Evolutionary conservation across 2,113 vertebrate species (phyloP), one percentile per base, ranked within the genome.

Genomic region (Nymphicus hollandicus): DNA sequence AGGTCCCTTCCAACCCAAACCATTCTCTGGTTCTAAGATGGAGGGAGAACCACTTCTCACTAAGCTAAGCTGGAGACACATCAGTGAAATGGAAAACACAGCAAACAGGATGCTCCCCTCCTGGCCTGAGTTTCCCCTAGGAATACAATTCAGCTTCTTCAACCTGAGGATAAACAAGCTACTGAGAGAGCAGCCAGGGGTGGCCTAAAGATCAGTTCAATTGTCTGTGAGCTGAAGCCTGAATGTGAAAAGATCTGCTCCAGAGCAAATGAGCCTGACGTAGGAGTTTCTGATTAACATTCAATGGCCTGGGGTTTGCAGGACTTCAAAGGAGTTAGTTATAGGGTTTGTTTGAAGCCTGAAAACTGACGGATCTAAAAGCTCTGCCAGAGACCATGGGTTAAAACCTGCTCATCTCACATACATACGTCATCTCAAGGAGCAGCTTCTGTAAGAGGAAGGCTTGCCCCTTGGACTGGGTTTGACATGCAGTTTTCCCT

Each of bases 1-100:
- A 58, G 33, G 56, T 7, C 22, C 33, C 56, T 35, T 58, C 56
- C 56, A 58, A 13, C 56, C 20, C 33, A 58, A 58, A 58, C 33
- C 56, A 58, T 35, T 15, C 56, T 4, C 15, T 23, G 33, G 33
- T 24, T 58, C 20, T n/a, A 93, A 2, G 79, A 93, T 3, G 78
- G 78, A 73, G 47, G 95, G 97, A 84, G 95, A 97, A 60, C 60
- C 93, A 69, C 84, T 83, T 69, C 71, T 95, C 86, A 94, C 93
- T 47, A 91, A 95, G 1, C 69, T 93, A 80, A 95, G 95, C 33
- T 70, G 13, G 10, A 70, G n/a, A 68, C 74, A 85, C 37, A 47
- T 27, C 56, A 84, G 41, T 50, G 56, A 84, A 46, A 64, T 3
- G 41, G 70, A 66, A 77, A 88, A 56, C 24, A 28, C 27, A 72